Conservation (phyloP, 2,113 vertebrate species). For the Crotophaga sulcirostris region DNA sequence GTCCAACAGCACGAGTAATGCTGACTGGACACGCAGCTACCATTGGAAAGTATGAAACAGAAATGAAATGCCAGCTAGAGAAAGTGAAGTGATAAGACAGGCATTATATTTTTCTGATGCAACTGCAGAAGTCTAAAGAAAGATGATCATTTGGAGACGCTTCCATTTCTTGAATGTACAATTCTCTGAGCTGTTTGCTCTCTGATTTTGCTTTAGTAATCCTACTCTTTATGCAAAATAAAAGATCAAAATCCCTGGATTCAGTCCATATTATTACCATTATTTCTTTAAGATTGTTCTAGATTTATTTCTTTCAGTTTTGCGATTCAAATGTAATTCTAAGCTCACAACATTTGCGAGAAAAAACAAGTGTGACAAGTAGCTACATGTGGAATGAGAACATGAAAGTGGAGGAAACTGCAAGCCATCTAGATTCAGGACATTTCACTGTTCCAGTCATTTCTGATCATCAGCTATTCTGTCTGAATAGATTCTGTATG, state of each 20-base stretch:
- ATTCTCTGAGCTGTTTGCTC: background rate
- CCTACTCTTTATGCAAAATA: background rate
- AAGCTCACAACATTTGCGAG: background rate
- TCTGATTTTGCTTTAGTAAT: background rate
- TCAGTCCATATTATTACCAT: background rate
- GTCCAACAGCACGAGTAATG: background rate
- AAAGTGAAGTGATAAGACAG: background rate
- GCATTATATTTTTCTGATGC: background rate
- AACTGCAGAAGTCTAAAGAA: background rate
- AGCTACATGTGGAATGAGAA: background rate
- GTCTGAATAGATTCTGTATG: background rate
- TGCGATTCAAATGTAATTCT: background rate
- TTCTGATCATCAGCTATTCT: background rate
- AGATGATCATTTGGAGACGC: background rate
- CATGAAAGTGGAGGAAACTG: background rate
- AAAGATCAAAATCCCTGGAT: background rate
- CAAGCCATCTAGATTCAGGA: background rate
- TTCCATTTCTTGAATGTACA: background rate
- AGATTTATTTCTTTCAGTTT: background rate
- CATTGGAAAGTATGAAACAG: background rate
- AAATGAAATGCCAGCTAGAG: background rate
- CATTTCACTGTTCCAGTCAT: background rate
- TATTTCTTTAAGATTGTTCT: background rate
- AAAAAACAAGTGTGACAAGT: background rate
- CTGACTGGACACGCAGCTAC: background rate